Conservation (phyloP, 2,888 invertebrate species). For the Sinhomidia bicolor region DNA sequence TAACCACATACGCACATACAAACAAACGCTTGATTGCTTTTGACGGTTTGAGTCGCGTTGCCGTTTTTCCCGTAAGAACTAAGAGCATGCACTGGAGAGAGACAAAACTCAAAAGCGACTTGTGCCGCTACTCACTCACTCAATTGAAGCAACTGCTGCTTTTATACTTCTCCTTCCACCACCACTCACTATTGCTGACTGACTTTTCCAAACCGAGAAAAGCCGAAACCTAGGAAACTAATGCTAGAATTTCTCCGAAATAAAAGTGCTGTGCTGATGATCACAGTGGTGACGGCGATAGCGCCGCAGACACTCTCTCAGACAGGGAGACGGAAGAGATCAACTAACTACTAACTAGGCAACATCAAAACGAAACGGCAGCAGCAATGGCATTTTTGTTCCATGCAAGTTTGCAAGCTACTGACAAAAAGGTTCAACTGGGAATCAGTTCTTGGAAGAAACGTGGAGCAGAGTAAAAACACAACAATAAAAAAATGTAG, state of each 20-base stretch:
- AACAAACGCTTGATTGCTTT: background rate
- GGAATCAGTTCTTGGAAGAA: slow-evolving; percentile 49
- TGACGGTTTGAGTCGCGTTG: background rate
- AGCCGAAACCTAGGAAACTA: slow-evolving; percentile 3
- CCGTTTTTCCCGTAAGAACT: background rate
- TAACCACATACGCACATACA: background rate
- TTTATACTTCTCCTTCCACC: background rate
- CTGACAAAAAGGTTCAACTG: slow-evolving; percentile 20
- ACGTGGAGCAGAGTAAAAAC: background rate
- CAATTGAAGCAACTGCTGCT: background rate
- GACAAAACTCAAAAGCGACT: slow-evolving; percentile 42
- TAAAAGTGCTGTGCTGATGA: background rate
- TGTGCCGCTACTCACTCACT: background rate
- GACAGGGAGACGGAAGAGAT: slow-evolving; percentile 20
- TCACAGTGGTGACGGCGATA: slow-evolving; percentile 17
- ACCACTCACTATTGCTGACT: background rate
- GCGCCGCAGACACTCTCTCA: background rate
- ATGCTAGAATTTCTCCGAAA: slow-evolving; percentile 14
- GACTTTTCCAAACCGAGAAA: slow-evolving; percentile 16
- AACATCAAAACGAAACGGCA: too few relatives aligned
- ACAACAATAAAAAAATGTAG: background rate
- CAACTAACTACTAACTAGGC: background rate
- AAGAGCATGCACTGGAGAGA: slow-evolving; percentile 3
- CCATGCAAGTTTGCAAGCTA: background rate
- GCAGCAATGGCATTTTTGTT: background rate